These are phyloP conservation scores for Typhlichthys eigenmanni DNA, from an alignment of 2,797 vertebrate genomes.

Conservation along the genomic window DNA sequence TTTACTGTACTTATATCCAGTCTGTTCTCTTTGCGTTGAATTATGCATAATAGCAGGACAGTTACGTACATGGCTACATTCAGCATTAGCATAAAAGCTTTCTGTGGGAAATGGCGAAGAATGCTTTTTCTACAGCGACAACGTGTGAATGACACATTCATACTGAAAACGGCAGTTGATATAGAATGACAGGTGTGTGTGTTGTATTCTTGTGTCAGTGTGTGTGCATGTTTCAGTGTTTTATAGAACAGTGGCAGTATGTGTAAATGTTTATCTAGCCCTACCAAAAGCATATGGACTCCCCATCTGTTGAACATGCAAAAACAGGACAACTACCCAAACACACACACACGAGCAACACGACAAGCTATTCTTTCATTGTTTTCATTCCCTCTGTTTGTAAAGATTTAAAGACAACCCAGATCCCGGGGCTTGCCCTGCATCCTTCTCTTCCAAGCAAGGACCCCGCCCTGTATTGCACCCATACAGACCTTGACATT, in stretches of 20 bases:
- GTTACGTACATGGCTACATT: conserved; percentile 60
- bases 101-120: conserved; percentile 51
- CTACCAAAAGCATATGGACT: conserved; percentile 62
- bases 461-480: conserved; percentile 2
- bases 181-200: conserved; percentile 34
- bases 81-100: conserved; percentile 78
- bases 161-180: conserved; percentile 34
- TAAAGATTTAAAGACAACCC: conserved; percentile 37
- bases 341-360: conserved; percentile 2
- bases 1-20: conserved; percentile 52
- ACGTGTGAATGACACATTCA: conserved; percentile 42
- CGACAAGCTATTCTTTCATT: conserved; percentile 37
- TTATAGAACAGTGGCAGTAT: conserved; percentile 17
- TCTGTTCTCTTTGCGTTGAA: conserved; percentile 62
- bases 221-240: conserved; percentile 21
- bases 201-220: conserved; percentile 13
- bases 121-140: conserved; percentile 25
- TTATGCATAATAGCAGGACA: conserved; percentile 73
- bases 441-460: conserved; percentile 7
- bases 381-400: conserved; percentile 28
- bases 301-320: conserved; percentile 70
- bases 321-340: conserved; percentile 38
- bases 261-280: conserved; percentile 48
- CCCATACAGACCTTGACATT: conserved; percentile 21
- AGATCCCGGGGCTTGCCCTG: conserved; percentile 6